These are phyloP conservation scores for Corythaeola cristata DNA, from an alignment of 2,113 vertebrate species.

Conservation along the genomic window DNA sequence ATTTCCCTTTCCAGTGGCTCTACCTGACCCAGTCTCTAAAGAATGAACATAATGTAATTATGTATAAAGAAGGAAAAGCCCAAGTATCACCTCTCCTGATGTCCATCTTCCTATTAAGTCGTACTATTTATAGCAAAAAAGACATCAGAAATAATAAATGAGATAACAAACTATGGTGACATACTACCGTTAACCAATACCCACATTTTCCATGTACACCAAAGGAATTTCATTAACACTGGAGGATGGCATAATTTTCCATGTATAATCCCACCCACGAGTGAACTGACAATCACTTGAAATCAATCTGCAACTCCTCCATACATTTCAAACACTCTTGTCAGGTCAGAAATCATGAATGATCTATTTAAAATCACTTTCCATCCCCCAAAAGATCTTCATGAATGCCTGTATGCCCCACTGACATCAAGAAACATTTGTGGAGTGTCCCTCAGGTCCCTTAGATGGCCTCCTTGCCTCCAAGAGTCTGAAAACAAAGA, in stretches of 20 bases:
- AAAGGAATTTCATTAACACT: conserved; percentile 3
- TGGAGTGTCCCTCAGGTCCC: background rate
- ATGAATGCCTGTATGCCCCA: background rate
- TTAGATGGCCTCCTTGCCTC: background rate
- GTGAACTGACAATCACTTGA: background rate
- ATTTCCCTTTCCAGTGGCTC: background rate
- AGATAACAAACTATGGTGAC: background rate
- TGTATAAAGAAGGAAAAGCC: background rate
- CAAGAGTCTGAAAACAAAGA: background rate
- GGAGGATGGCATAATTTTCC: background rate
- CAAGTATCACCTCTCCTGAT: background rate
- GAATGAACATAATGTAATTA: background rate
- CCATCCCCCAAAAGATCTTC: background rate
- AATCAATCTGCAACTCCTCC: background rate
- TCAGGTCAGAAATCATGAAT: conserved; percentile 5
- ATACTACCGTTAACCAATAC: background rate
- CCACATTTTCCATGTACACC: background rate
- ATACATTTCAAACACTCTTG: background rate
- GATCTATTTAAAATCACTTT: background rate
- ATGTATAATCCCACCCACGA: background rate
- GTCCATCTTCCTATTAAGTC: background rate
- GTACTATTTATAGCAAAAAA: background rate
- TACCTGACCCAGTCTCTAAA: background rate
- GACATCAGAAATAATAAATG: background rate
- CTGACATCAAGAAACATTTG: background rate